Conservation (phyloP, 2,797 vertebrate species). For the Sparus aurata region DNA sequence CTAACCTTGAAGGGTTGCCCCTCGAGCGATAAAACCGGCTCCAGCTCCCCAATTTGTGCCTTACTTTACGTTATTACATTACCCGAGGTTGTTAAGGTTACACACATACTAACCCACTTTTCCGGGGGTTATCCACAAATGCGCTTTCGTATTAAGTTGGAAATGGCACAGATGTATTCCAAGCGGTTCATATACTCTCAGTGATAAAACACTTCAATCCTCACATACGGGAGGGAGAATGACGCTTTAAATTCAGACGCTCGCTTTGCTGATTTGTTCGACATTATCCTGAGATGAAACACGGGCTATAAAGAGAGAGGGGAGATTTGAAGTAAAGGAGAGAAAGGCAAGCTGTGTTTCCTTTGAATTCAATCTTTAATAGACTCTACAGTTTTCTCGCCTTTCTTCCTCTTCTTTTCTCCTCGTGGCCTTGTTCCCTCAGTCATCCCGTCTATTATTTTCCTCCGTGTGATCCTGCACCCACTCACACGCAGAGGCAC, state of each 20-base stretch:
- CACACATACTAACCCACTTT: slow-evolving; percentile 26
- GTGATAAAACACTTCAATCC: slow-evolving; percentile 55
- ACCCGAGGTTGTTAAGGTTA: slow-evolving; percentile 13
- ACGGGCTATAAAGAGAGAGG: slow-evolving; percentile 56
- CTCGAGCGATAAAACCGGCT: slow-evolving; percentile 19
- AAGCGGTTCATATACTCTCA: slow-evolving; percentile 39
- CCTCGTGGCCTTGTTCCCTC: slow-evolving; percentile 59
- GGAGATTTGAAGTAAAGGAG: slow-evolving; percentile 63
- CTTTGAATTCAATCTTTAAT: slow-evolving; percentile 82
- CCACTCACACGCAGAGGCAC: slow-evolving; percentile 68
- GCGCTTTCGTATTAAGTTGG: slow-evolving; percentile 32
- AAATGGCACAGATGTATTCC: slow-evolving; percentile 32
- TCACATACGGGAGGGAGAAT: slow-evolving; percentile 37
- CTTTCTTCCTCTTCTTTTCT: slow-evolving; percentile 54
- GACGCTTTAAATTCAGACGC: slow-evolving; percentile 70
- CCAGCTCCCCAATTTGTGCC: slow-evolving; percentile 10
- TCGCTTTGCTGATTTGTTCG: slow-evolving; percentile 76
- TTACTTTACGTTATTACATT: slow-evolving; percentile 21
- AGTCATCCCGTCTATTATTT: slow-evolving; percentile 69
- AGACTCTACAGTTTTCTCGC: slow-evolving; percentile 63
- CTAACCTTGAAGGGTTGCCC: slow-evolving; percentile 57
- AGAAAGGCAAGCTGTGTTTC: slow-evolving; percentile 63
- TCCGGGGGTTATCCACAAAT: slow-evolving; percentile 40
- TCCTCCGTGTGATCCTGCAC: slow-evolving; percentile 67
- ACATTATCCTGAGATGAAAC: slow-evolving; percentile 81